A percentile compares a stretch with the other conserved stretches of the same genome.
These are phyloP conservation scores for Trachelus troglodyta DNA, from an alignment of 2,888 invertebrate genomes.

Conservation along the genomic window DNA sequence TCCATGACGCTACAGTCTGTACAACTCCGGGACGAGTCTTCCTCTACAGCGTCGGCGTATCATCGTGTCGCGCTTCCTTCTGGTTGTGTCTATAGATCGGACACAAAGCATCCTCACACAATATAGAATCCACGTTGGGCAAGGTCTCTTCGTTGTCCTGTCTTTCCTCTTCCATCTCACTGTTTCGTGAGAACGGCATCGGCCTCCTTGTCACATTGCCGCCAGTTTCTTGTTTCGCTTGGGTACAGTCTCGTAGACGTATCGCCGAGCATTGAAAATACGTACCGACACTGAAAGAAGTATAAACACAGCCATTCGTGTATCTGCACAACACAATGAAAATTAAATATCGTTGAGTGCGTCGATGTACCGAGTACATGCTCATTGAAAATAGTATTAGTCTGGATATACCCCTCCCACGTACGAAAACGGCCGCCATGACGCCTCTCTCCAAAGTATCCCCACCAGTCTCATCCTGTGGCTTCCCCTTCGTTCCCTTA, in stretches of 20 bases:
- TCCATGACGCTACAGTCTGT: background rate
- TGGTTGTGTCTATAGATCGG: background rate
- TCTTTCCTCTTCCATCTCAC: constrained; percentile 13
- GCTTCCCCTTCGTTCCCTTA: constrained; percentile 10
- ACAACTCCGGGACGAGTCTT: background rate
- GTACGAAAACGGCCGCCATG: constrained; percentile 11
- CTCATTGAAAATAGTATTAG: background rate
- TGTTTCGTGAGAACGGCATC: background rate
- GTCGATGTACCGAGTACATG: background rate
- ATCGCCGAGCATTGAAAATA: background rate
- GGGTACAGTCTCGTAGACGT: background rate
- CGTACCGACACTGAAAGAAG: background rate
- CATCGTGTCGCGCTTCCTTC: background rate
- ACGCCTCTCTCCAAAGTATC: constrained; percentile 11
- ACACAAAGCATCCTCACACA: constrained; percentile 33
- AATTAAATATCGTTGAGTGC: background rate
- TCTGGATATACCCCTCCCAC: background rate
- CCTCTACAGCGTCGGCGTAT: background rate
- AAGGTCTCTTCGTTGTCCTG: constrained; percentile 25
- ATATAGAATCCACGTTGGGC: constrained; percentile 12
- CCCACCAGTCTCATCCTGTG: background rate
- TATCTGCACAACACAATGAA: background rate
- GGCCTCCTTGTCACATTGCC: background rate
- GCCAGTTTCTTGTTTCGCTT: constrained; percentile 7
- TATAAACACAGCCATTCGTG: background rate